Conservation (phyloP, 2,113 vertebrate species). For the Guaruba guarouba region DNA sequence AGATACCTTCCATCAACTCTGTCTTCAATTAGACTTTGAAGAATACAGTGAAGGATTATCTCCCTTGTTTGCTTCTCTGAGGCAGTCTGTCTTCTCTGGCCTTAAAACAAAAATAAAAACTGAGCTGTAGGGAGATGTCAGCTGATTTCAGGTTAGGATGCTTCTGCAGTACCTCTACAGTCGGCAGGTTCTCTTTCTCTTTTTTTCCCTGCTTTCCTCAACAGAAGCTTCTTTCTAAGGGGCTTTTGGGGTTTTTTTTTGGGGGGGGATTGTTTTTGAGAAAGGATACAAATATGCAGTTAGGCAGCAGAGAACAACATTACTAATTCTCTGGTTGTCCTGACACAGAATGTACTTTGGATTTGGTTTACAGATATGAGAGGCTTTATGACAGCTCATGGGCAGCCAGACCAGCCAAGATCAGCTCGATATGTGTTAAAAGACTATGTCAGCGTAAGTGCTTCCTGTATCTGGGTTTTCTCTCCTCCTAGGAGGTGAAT, state of each 20-base stretch:
- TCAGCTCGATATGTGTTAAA: constrained; percentile 93
- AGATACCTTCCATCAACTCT: neutral
- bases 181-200: neutral
- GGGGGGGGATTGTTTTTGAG: neutral
- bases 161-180: neutral
- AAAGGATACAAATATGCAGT: neutral
- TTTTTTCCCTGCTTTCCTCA: neutral
- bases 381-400: constrained; percentile 95
- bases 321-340: neutral
- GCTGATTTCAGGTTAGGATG: neutral
- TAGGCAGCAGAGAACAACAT: neutral
- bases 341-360: neutral
- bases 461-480: neutral
- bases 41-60: neutral
- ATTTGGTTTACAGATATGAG: constrained; percentile 84
- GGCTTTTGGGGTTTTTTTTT: neutral
- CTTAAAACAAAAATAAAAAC: neutral
- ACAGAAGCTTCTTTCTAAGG: neutral
- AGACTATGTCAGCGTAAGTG: constrained; percentile 89
- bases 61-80: neutral
- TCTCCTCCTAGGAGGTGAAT: neutral
- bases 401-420: constrained; percentile 92
- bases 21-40: neutral
- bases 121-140: neutral
- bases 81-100: neutral